Conservation (phyloP, 2,113 vertebrate genomes). For the Albula glossodonta region DNA sequence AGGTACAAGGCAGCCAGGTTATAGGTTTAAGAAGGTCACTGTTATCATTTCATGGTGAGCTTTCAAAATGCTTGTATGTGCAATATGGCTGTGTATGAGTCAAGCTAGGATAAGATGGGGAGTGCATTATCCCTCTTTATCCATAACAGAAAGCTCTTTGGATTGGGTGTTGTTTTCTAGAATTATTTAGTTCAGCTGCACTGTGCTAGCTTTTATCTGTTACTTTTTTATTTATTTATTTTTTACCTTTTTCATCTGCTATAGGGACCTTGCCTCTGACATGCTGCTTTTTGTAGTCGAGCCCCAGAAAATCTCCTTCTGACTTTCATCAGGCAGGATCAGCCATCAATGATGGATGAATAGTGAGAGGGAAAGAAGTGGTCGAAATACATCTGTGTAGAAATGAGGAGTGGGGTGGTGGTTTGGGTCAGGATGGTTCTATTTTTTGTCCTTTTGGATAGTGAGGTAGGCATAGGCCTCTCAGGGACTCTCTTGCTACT, state of each 20-base stretch:
- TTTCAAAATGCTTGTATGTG: slow-evolving; percentile 35
- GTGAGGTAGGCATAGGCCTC: not conserved
- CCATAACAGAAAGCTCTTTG: slow-evolving; percentile 19
- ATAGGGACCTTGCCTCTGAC: too few species aligned
- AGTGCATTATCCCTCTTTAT: slow-evolving; percentile 29
- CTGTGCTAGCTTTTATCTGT: not conserved
- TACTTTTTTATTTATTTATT: not conserved
- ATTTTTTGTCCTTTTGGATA: not conserved
- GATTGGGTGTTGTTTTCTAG: slow-evolving; percentile 11
- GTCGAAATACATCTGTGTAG: not conserved
- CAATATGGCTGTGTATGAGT: slow-evolving; percentile 37
- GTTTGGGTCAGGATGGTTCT: not conserved
- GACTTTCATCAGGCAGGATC: not conserved
- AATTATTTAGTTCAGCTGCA: not conserved
- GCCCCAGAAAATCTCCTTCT: not conserved
- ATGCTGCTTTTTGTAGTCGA: too few species aligned
- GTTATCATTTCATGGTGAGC: slow-evolving; percentile 36
- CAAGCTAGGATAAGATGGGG: slow-evolving; percentile 30
- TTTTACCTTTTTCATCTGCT: not conserved
- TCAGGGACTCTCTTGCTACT: not conserved
- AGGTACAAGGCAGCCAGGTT: not conserved
- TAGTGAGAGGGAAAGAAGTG: too few species aligned
- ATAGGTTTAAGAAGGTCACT: slow-evolving; percentile 42
- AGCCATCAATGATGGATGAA: too few species aligned
- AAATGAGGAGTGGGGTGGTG: not conserved